Percentiles rank a stretch among this genome's conserved stretches.
Evolutionary conservation across 2,797 vertebrate species (phyloP).

Genomic region (Kryptopterus vitreolus): DNA sequence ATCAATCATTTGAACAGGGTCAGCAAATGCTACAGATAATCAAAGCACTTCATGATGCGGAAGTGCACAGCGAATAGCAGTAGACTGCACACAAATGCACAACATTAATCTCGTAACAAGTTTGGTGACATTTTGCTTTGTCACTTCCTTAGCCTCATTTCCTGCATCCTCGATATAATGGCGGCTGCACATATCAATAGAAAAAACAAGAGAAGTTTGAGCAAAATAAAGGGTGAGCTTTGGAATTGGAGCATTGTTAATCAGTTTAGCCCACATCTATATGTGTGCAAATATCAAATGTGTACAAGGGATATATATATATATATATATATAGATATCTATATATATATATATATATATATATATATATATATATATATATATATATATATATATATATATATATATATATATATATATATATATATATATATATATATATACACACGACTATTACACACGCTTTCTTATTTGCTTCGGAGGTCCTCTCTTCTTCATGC

Average conservation of each 20-base stretch:
- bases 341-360: too few species aligned
- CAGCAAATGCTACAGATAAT: conserved; percentile 38
- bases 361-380: too few species aligned
- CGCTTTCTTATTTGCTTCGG: background rate
- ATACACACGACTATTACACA: too few species aligned
- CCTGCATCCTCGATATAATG: conserved; percentile 45
- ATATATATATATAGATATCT: too few species aligned
- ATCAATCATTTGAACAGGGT: conserved; percentile 26
- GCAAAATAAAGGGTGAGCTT: background rate
- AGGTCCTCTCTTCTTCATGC: conserved; percentile 30
- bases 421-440: too few species aligned
- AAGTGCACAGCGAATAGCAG: conserved; percentile 28
- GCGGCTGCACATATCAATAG: conserved; percentile 41
- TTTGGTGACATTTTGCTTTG: conserved; percentile 46
- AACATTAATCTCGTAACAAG: conserved; percentile 44
- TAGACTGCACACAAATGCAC: conserved; percentile 16
- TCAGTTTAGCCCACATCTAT: background rate
- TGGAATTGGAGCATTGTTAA: background rate
- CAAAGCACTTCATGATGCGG: conserved; percentile 32
- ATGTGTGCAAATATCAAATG: conserved; percentile 6
- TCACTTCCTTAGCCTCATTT: conserved; percentile 45
- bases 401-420: too few species aligned
- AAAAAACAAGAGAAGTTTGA: too few species aligned
- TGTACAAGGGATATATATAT: too few species aligned
- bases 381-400: too few species aligned